phyloP scores from a whole-genome alignment of 1,140 invertebrate species.

The Semibalanus balanoides region DNA sequence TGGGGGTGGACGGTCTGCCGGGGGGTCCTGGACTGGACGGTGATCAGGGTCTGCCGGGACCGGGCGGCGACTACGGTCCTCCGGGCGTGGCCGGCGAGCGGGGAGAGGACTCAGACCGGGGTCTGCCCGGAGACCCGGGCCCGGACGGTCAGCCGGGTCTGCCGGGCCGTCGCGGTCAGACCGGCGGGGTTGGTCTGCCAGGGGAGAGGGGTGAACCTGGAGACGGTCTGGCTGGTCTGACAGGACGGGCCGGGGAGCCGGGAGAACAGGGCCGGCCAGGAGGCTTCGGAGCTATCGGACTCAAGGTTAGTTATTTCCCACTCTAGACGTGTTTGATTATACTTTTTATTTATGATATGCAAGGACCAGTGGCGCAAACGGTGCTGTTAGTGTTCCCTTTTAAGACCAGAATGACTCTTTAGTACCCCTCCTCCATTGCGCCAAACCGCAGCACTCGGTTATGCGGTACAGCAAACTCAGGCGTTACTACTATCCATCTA shows the following conservation, averaged over 20 bases:
- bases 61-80: conserved; percentile 25
- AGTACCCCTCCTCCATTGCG: no score
- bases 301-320: conserved; percentile 18
- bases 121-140: conserved; percentile 13
- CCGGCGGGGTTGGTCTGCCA: conserved; percentile 21
- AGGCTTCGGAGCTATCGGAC: conserved; percentile 18
- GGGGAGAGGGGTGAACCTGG: conserved; percentile 27
- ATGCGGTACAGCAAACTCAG: no score
- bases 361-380: no score
- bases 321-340: no score
- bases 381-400: no score
- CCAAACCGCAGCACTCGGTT: no score
- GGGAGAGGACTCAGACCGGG: conserved; percentile 17
- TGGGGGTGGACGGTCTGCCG: conserved; percentile 56
- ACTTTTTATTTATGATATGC: no score
- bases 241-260: conserved; percentile 32
- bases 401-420: no score
- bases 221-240: conserved; percentile 40
- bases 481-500: no score
- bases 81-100: conserved; percentile 47
- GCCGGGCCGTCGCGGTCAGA: conserved; percentile 14
- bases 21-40: conserved; percentile 54
- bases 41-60: conserved; percentile 44
- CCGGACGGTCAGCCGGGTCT: conserved; percentile 16
- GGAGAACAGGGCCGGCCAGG: conserved; percentile 23